Conservation (phyloP, 2,888 invertebrate genomes). For the Agrochola litura region DNA sequence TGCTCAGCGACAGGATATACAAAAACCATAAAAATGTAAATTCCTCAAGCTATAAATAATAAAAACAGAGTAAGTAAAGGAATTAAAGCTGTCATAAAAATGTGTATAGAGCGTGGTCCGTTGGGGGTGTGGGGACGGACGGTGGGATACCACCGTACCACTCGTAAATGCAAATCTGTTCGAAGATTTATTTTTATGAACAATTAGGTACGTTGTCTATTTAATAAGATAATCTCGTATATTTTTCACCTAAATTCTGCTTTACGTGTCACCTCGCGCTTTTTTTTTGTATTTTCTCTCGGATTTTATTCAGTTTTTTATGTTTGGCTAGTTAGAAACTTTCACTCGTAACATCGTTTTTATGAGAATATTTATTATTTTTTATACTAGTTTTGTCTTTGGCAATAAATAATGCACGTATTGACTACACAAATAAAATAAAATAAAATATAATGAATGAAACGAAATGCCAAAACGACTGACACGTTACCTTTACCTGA, state of each 20-base stretch:
- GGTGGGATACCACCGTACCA: slow-evolving; percentile 3
- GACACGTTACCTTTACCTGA: not conserved
- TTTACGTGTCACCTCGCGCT: slow-evolving; percentile 7
- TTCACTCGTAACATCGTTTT: slow-evolving; percentile 28
- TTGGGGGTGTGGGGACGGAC: not conserved
- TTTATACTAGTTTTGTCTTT: slow-evolving; percentile 8
- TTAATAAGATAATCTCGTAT: slow-evolving; percentile 46
- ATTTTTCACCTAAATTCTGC: slow-evolving; percentile 31
- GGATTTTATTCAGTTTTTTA: slow-evolving; percentile 22
- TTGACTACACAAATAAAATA: slow-evolving; percentile 2
- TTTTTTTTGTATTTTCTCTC: slow-evolving; percentile 9
- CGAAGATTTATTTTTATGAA: slow-evolving; percentile 61
- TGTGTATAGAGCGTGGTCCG: slow-evolving; percentile 38
- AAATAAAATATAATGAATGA: slow-evolving; percentile 3
- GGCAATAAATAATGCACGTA: slow-evolving; percentile 10
- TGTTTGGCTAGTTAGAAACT: slow-evolving; percentile 17
- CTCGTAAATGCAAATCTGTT: slow-evolving; percentile 56
- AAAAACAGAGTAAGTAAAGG: slow-evolving; percentile 53
- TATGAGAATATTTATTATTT: slow-evolving; percentile 18
- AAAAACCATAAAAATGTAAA: slow-evolving; percentile 62
- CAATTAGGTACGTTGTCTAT: slow-evolving; percentile 54
- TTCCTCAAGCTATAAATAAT: slow-evolving; percentile 54
- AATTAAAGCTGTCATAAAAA: slow-evolving; percentile 60
- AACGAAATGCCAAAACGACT: not conserved
- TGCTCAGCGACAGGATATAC: slow-evolving; percentile 54